Conservation (phyloP, 2,888 invertebrate genomes). For the Microplitis deprimator region DNA sequence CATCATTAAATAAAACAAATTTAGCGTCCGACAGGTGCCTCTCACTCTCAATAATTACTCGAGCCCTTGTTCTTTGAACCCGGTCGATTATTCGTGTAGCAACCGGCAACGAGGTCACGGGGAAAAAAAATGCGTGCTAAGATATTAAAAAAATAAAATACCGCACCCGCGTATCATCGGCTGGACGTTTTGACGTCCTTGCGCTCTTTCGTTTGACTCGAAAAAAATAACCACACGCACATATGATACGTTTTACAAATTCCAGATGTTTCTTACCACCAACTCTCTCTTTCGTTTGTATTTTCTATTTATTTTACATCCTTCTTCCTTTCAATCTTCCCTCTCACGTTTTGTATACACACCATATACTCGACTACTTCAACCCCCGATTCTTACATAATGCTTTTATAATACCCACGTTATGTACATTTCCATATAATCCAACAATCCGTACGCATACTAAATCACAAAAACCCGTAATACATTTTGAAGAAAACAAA, state of each 20-base stretch:
- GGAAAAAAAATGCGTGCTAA: slow-evolving; percentile 5
- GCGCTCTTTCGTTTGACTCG: not conserved
- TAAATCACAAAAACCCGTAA: not conserved
- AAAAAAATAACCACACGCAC: not conserved
- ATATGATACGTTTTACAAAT: slow-evolving; percentile 2
- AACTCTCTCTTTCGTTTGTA: not conserved
- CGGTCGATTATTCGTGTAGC: not conserved
- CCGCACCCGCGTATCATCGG: slow-evolving; percentile 16
- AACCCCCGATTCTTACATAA: not conserved
- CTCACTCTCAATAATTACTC: slow-evolving; percentile 2
- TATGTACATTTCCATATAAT: not conserved
- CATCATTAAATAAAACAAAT: slow-evolving; percentile 1
- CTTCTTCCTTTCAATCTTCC: slow-evolving; percentile 2
- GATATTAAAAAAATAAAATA: slow-evolving; percentile 18
- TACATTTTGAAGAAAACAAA: not conserved
- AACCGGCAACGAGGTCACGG: not conserved
- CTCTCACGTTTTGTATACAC: not conserved
- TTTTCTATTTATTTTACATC: not conserved
- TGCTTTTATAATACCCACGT: not conserved
- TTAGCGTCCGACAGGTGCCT: not conserved
- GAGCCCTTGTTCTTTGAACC: slow-evolving; percentile 6
- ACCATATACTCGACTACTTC: slow-evolving; percentile 4
- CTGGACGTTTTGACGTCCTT: slow-evolving; percentile 17
- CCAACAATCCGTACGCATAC: not conserved
- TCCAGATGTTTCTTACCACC: slow-evolving; percentile 17